These are phyloP conservation scores for Cynopterus sphinx DNA, from an alignment of 2,797 vertebrate genomes.

Conservation along the genomic window DNA sequence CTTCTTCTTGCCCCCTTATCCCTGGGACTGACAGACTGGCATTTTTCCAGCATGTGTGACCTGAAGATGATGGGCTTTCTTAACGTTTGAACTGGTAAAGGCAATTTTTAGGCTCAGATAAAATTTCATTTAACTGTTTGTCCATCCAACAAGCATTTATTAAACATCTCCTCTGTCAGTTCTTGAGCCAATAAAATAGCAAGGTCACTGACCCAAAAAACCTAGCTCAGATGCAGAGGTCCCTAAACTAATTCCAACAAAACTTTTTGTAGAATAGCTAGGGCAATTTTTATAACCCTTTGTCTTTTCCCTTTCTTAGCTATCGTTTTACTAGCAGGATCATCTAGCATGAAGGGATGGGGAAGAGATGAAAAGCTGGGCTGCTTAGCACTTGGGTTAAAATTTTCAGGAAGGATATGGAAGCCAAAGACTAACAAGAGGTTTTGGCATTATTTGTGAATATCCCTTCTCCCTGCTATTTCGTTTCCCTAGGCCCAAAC, in stretches of 20 bases:
- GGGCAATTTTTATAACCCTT: not conserved
- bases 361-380: not conserved
- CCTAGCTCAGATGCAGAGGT: not conserved
- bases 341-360: not conserved
- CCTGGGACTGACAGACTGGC: not conserved
- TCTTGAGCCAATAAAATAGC: not conserved
- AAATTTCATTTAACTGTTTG: not conserved
- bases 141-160: not conserved
- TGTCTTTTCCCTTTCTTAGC: not conserved
- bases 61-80: not conserved
- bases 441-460: not conserved
- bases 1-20: not conserved
- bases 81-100: not conserved
- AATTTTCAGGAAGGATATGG: conserved; percentile 36
- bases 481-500: not conserved
- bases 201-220: not conserved
- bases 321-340: not conserved
- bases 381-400: not conserved
- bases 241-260: not conserved
- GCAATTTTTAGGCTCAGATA: not conserved
- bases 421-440: conserved; percentile 62
- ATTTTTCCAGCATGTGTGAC: not conserved
- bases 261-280: not conserved
- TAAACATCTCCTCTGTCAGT: not conserved
- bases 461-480: not conserved